Base-by-base conservation (phyloP, 2,113 vertebrate species). In the Microtus ochrogaster region DNA sequence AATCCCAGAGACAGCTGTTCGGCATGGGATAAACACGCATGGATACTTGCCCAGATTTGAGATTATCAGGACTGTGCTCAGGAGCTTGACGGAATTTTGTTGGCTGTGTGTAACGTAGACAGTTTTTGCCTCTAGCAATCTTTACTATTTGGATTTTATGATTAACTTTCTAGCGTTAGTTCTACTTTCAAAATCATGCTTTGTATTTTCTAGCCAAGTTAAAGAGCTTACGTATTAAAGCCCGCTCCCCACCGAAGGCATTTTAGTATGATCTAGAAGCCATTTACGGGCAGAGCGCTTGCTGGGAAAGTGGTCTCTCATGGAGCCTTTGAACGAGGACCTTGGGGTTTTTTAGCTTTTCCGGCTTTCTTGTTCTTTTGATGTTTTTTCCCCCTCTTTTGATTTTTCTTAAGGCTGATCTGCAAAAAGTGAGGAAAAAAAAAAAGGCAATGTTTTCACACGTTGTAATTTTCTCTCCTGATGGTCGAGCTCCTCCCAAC, bases 331-430 rank as follows among this genome's bases (percentile, higher is more conserved):
- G 41, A 82, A 68, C 0, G 55, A 88, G 16, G 61, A 78, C 0
- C 77, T 66, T 84, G 85, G 93, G 49, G 44, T 78, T 74, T 96
- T 90, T 89, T 94, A 52, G 13, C 72, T 61, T 92, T 96, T 39
- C 8, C 0, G 72, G 2, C 4, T 86, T 95, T 96, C 82, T 88
- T 96, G 79, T 0, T 52, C 93, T 92, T 94, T 87, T 52, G 22
- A 66, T 33, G 0, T 89, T 94, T 97, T 81, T 70, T 72, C 30
- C 66, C 73, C 89, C 87, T 96, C 78, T 79, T 96, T 76, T 89
- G 88, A 78, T 89, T 95, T 65, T 97, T 96, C 68, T 95, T 95
- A 92, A 91, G 86, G 72, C 28, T 96, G 58, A 41, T 12, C 95
- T 97, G 86, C 65, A 49, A 92, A 41, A 87, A 70, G 36, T 52